A percentile compares a stretch with the other conserved stretches of the same genome.
Evolutionary conservation across 1,140 invertebrate species (phyloP).

Genomic region (Micrasema longulum): DNA sequence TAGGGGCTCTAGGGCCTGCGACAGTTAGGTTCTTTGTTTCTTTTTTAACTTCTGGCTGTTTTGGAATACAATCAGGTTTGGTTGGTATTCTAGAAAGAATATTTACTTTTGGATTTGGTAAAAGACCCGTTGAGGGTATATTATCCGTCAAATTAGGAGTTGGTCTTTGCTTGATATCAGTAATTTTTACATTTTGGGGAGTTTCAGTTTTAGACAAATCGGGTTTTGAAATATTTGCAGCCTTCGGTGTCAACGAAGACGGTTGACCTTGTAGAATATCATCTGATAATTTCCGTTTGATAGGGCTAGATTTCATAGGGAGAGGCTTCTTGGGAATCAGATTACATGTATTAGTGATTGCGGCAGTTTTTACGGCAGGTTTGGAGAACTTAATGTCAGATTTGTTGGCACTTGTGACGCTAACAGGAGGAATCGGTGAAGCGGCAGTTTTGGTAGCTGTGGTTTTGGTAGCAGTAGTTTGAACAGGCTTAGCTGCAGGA

Average conservation of each 20-base stretch:
- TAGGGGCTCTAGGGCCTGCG: conserved; percentile 19
- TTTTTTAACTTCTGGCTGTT: conserved; percentile 22
- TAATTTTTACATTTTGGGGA: not conserved
- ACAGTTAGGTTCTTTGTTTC: conserved; percentile 16
- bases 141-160: conserved; percentile 3
- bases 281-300: conserved; percentile 21
- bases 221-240: conserved; percentile 12
- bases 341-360: not conserved
- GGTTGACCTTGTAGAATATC: conserved; percentile 10
- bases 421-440: not conserved
- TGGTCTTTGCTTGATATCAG: conserved; percentile 3
- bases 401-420: conserved; percentile 6
- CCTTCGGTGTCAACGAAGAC: conserved; percentile 1
- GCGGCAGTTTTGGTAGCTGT: not conserved
- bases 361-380: not conserved
- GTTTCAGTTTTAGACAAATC: conserved; percentile 1
- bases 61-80: conserved; percentile 18
- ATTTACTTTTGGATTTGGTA: conserved; percentile 20
- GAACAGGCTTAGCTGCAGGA: conserved; percentile 4
- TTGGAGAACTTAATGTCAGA: conserved; percentile 13
- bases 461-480: conserved; percentile 2
- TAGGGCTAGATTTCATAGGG: not conserved
- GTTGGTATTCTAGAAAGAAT: not conserved
- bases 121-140: no score
- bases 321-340: conserved; percentile 12